A percentile compares a stretch with the other conserved stretches of the same genome.
These are phyloP conservation scores for Tetrax tetrax DNA, from an alignment of 2,113 vertebrate species.

Conservation along the genomic window DNA sequence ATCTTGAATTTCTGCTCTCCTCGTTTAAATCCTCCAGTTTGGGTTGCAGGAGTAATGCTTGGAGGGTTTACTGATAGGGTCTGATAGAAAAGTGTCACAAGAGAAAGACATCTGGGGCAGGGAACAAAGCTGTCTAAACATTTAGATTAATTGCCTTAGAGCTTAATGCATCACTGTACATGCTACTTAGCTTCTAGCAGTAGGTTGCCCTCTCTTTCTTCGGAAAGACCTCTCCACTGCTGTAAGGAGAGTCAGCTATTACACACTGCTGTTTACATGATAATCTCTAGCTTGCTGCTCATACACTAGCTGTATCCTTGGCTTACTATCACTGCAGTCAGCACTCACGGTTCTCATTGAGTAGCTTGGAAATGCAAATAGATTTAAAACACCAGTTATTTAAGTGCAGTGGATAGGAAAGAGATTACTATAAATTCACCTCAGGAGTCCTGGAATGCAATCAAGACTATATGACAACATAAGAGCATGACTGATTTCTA, in stretches of 20 bases:
- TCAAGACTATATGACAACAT: constrained; percentile 28
- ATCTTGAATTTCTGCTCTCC: not conserved
- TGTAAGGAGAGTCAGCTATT: not conserved
- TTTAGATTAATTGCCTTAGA: not conserved
- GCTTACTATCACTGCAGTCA: not conserved
- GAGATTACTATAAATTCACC: not conserved
- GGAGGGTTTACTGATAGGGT: not conserved
- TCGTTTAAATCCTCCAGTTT: not conserved
- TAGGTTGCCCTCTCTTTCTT: not conserved
- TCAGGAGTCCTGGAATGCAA: constrained; percentile 19
- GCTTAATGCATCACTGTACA: not conserved
- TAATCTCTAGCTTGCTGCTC: not conserved
- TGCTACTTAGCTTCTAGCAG: not conserved
- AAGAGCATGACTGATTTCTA: constrained; percentile 25
- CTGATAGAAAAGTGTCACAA: not conserved
- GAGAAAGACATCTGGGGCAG: not conserved
- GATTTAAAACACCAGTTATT: constrained; percentile 1
- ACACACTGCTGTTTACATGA: not conserved
- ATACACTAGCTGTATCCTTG: not conserved
- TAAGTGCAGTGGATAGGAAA: not conserved
- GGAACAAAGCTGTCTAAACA: not conserved
- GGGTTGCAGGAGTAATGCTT: not conserved
- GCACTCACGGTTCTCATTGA: not conserved
- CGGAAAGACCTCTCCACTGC: not conserved
- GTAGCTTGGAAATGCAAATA: constrained; percentile 3